Percentiles rank a stretch among this genome's conserved stretches.
Conservation (phyloP, 1,140 invertebrate species). For the Bursaphelenchus mucronatus region DNA sequence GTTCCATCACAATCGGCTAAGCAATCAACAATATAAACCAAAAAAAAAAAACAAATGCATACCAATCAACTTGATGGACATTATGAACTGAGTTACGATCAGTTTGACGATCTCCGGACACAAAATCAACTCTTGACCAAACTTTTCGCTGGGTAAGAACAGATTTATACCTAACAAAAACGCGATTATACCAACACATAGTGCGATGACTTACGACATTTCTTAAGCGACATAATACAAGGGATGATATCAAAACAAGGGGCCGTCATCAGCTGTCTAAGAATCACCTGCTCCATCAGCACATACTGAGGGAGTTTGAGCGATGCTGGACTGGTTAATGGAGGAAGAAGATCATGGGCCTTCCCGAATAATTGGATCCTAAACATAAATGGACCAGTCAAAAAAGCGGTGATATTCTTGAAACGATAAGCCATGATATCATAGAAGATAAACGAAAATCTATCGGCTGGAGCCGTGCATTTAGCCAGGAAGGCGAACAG, state of each 20-base stretch:
- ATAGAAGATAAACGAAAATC: constrained; percentile 6
- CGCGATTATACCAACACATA: too few relatives aligned
- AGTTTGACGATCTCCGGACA: constrained; percentile 30
- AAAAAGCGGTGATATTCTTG: constrained; percentile 1
- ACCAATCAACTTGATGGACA: constrained; percentile 16
- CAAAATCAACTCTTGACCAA: constrained; percentile 5
- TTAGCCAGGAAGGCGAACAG: not conserved
- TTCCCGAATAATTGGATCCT: constrained; percentile 1
- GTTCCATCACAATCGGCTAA: constrained; percentile 6
- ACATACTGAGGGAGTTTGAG: constrained; percentile 17
- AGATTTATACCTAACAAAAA: constrained; percentile 12
- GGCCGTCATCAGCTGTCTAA: constrained; percentile 33
- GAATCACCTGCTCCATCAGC: constrained; percentile 35
- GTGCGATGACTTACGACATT: too few relatives aligned
- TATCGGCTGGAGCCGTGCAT: not conserved
- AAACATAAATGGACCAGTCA: not conserved
- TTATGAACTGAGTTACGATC: constrained; percentile 6
- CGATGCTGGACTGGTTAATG: too few relatives aligned
- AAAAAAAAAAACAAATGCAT: not conserved
- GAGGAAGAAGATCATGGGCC: too few relatives aligned
- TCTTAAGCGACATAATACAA: too few relatives aligned
- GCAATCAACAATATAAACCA: not conserved
- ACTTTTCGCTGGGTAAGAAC: constrained; percentile 11
- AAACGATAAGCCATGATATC: constrained; percentile 14
- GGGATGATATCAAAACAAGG: constrained; percentile 21